These are phyloP conservation scores for Pelecanus crispus DNA, from an alignment of 2,113 vertebrate genomes.

Conservation along the genomic window DNA sequence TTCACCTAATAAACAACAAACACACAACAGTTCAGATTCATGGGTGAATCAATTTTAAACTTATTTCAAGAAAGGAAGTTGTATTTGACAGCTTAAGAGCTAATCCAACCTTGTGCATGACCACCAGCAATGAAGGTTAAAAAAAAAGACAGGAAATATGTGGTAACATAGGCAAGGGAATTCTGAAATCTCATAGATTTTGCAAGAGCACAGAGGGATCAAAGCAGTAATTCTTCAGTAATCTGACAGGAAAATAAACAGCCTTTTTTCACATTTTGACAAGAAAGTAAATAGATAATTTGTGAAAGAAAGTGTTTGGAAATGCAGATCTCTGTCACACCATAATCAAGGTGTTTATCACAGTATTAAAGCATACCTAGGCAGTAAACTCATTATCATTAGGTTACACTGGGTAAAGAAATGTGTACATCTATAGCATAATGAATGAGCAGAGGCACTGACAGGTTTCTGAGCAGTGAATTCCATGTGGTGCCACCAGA, in stretches of 20 bases:
- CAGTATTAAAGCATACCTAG: background rate
- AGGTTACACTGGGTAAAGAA: background rate
- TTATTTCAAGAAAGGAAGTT: background rate
- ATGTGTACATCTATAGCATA: background rate
- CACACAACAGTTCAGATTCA: background rate
- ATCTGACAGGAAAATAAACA: background rate
- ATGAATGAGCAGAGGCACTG: background rate
- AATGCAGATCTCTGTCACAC: background rate
- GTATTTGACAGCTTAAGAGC: background rate
- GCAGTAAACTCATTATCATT: background rate
- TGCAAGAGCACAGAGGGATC: background rate
- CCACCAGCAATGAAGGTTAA: background rate
- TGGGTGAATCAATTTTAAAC: background rate
- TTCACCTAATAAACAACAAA: background rate
- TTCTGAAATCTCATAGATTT: background rate
- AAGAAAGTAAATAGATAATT: conserved; percentile 12
- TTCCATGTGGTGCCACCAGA: background rate
- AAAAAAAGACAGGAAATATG: background rate
- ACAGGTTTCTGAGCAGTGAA: background rate
- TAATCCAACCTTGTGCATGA: background rate
- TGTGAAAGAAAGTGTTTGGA: background rate
- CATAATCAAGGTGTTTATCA: background rate
- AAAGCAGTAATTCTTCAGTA: background rate
- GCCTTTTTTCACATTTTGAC: background rate
- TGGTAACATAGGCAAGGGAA: background rate